phyloP scores from a whole-genome alignment of 2,888 invertebrate genomes.

The Labia minor region DNA sequence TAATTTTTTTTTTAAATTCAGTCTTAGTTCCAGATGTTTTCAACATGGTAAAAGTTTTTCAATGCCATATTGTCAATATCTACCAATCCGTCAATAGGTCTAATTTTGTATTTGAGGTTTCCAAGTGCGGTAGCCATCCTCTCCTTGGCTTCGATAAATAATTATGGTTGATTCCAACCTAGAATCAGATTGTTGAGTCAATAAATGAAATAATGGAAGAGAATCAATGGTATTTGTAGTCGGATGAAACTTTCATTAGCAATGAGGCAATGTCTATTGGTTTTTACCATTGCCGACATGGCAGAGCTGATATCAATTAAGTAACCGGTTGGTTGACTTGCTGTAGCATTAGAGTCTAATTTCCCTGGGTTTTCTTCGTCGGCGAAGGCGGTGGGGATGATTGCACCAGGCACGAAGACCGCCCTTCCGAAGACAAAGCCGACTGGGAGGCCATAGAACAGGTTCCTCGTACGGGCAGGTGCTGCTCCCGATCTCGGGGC shows the following conservation, averaged over 20 bases:
- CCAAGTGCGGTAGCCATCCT: slow-evolving; percentile 1
- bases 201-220: neutral
- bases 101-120: neutral
- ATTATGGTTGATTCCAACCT: neutral
- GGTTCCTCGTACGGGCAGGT: neutral
- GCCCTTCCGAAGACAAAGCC: neutral
- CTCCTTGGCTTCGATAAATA: neutral
- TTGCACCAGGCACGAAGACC: neutral
- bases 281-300: slow-evolving; percentile 3
- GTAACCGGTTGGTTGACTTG: neutral
- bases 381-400: neutral
- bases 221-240: neutral
- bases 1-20: neutral
- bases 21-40: neutral
- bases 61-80: neutral
- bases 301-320: slow-evolving; percentile 1
- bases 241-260: neutral
- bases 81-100: no score
- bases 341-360: slow-evolving; percentile 13
- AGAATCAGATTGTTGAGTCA: slow-evolving; percentile 8
- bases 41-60: neutral
- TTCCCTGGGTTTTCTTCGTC: neutral
- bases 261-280: slow-evolving; percentile 13
- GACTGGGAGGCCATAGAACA: neutral
- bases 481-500: neutral